Evolutionary conservation across 2,113 vertebrate genomes (phyloP).

Genomic region (Xenopus borealis): DNA sequence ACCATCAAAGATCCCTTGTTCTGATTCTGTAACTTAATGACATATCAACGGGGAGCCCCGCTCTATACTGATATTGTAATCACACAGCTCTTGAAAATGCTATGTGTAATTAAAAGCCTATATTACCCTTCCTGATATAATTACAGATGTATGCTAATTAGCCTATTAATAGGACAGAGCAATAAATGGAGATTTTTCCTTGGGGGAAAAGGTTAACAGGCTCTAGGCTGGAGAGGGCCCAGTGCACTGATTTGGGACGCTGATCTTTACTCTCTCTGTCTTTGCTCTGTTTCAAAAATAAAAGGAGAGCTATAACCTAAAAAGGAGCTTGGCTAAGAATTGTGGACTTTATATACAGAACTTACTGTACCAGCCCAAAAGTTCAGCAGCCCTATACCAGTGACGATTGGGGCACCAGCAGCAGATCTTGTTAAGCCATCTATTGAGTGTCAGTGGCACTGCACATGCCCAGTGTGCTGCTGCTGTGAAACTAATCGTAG

Average conservation of each 20-base stretch:
- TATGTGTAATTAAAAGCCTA: background rate
- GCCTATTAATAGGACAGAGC: background rate
- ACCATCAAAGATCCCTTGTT: no score
- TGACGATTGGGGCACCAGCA: no score
- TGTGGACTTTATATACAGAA: no score
- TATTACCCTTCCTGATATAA: background rate
- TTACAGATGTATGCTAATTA: background rate
- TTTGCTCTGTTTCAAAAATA: no score
- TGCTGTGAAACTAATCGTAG: no score
- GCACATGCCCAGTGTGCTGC: no score
- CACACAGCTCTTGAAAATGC: background rate
- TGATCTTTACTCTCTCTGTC: background rate
- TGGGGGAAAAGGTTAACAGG: background rate
- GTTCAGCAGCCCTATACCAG: no score
- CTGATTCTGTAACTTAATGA: background rate
- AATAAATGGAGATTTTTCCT: background rate
- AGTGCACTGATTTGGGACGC: background rate
- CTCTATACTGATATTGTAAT: background rate
- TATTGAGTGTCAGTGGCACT: no score
- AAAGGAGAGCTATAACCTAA: no score
- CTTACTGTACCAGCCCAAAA: no score
- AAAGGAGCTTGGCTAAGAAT: no score
- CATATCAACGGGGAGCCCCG: background rate
- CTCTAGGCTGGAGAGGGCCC: background rate
- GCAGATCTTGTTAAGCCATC: no score